phyloP scores from a whole-genome alignment of 1,140 invertebrate species.

The Stegodyphus mimosarum region DNA sequence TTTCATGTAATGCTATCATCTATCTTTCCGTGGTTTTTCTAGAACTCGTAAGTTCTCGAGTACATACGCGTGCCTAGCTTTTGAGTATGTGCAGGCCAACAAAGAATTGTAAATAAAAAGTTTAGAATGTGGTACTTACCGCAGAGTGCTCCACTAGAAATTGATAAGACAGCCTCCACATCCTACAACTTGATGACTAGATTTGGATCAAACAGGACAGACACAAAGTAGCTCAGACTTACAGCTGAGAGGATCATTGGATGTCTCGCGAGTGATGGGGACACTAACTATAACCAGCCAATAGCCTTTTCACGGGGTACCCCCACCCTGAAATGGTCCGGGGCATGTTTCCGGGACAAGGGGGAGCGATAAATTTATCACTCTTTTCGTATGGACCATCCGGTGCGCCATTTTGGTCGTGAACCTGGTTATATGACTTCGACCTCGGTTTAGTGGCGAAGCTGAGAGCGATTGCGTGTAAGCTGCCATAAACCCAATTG shows the following conservation, averaged over 20 bases:
- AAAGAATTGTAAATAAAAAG: too few species aligned
- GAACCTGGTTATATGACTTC: slow-evolving; percentile 21
- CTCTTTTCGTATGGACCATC: not conserved
- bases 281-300: not conserved
- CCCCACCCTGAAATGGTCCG: not conserved
- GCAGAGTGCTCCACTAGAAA: too few species aligned
- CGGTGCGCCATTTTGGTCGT: slow-evolving; percentile 19
- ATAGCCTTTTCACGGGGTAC: not conserved
- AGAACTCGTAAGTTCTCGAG: too few species aligned
- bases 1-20: too few species aligned
- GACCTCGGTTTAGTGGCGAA: not conserved
- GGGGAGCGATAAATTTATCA: slow-evolving; percentile 8
- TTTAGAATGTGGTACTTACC: too few species aligned
- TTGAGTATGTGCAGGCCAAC: too few species aligned
- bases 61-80: too few species aligned
- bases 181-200: too few species aligned
- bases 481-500: slow-evolving; percentile 52
- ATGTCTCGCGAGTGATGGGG: not conserved
- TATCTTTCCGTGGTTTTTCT: too few species aligned
- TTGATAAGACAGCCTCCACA: too few species aligned
- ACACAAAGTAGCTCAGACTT: not conserved
- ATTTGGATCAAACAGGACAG: not conserved
- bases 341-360: not conserved
- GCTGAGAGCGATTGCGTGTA: slow-evolving; percentile 39
- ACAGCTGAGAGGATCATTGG: not conserved